These are phyloP conservation scores for Lutraria lutraria DNA, from an alignment of 2,888 invertebrate species.

Conservation along the genomic window DNA sequence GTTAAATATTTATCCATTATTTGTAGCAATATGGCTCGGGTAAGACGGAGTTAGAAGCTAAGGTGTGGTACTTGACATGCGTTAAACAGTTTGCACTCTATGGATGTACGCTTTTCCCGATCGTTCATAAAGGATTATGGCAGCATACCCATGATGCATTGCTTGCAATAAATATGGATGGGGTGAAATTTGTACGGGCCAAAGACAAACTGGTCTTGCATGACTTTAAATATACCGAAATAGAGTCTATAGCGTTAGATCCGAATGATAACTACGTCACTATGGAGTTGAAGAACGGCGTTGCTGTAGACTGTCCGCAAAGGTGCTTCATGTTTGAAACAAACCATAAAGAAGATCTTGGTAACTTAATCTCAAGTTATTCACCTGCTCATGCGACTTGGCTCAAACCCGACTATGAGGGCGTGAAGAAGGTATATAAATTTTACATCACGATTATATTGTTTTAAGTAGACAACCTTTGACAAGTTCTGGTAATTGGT, in stretches of 20 bases:
- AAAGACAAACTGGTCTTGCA: conserved; percentile 96
- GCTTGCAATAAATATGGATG: conserved; percentile 95
- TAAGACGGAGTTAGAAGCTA: conserved; percentile 95
- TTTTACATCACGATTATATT: neutral
- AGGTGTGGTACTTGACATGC: conserved; percentile 96
- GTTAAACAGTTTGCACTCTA: conserved; percentile 98
- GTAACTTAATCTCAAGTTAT: conserved; percentile 96
- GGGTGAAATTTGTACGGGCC: conserved; percentile 95
- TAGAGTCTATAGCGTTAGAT: conserved; percentile 96
- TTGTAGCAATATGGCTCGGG: conserved; percentile 92
- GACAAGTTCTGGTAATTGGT: neutral
- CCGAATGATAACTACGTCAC: conserved; percentile 97
- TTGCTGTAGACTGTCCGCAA: conserved; percentile 77
- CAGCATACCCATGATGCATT: conserved; percentile 92
- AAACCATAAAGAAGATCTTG: conserved; percentile 95
- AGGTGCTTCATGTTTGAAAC: conserved; percentile 95
- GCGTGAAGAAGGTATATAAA: conserved; percentile 78
- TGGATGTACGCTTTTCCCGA: conserved; percentile 94
- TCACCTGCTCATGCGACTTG: conserved; percentile 92
- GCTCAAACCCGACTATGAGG: conserved; percentile 85
- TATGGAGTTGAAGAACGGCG: conserved; percentile 93
- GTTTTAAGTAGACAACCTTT: neutral
- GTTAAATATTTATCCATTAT: conserved; percentile 18
- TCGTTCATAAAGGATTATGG: conserved; percentile 97
- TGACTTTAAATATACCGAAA: conserved; percentile 95